These are phyloP conservation scores for Hippocampus barbouri DNA, from an alignment of 2,113 vertebrate genomes.

Conservation along the genomic window DNA sequence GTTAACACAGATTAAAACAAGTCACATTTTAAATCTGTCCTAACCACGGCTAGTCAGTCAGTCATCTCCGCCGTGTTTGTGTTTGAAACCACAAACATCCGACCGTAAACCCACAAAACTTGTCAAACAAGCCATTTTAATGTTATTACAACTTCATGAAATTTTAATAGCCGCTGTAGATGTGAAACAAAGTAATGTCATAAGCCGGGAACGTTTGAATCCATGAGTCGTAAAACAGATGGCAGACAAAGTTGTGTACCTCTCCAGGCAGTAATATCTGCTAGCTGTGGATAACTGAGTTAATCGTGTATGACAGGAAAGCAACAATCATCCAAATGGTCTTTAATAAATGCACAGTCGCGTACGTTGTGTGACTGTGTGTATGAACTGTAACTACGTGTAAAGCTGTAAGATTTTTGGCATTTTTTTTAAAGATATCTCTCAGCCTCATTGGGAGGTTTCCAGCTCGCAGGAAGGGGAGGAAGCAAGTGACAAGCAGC, in stretches of 20 bases:
- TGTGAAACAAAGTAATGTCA: conserved; percentile 46
- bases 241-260: conserved; percentile 31
- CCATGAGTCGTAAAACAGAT: conserved; percentile 47
- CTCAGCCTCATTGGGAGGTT: conserved; percentile 42
- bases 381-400: not conserved
- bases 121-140: conserved; percentile 54
- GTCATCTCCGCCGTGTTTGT: conserved; percentile 26
- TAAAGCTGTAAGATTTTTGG: conserved; percentile 5
- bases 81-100: conserved; percentile 62
- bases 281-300: not conserved
- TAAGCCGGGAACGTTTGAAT: conserved; percentile 45
- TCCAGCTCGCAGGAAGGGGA: conserved; percentile 19
- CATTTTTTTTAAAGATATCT: conserved; percentile 46
- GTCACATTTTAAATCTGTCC: conserved; percentile 42
- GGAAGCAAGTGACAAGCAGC: conserved; percentile 29
- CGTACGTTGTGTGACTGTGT: not conserved
- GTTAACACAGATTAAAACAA: conserved; percentile 20
- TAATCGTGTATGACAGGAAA: conserved; percentile 3
- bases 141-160: conserved; percentile 65
- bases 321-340: conserved; percentile 1
- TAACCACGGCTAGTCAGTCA: conserved; percentile 45
- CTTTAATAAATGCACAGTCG: not conserved
- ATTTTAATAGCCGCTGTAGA: conserved; percentile 61
- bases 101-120: conserved; percentile 52
- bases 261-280: conserved; percentile 1